Evolutionary conservation across 2,888 invertebrate genomes (phyloP).

Genomic region (Cordilura impudica): DNA sequence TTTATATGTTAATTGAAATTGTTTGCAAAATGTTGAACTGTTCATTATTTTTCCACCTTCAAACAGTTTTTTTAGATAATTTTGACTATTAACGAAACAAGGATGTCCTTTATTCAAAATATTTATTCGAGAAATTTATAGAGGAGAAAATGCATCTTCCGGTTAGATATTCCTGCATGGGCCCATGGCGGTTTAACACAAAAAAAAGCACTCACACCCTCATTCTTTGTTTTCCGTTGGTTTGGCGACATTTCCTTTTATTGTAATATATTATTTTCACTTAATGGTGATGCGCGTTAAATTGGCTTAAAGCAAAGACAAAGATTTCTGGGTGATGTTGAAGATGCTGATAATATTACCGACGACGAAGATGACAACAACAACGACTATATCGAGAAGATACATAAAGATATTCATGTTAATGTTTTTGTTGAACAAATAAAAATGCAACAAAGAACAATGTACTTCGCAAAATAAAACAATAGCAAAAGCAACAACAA

Average conservation of each 20-base stretch:
- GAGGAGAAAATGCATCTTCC: constrained; percentile 43
- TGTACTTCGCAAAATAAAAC: background rate
- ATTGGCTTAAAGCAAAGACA: constrained; percentile 37
- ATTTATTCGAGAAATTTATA: too few species aligned
- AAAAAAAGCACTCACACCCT: background rate
- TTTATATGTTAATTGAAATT: too few species aligned
- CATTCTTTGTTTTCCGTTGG: constrained; percentile 33
- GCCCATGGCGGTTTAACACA: too few species aligned
- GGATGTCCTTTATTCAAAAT: too few species aligned
- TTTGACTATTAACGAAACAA: too few species aligned
- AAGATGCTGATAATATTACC: background rate
- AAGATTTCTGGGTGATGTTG: background rate
- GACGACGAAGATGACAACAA: background rate
- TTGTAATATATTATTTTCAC: constrained; percentile 43
- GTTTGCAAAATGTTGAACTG: too few species aligned
- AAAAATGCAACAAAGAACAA: background rate
- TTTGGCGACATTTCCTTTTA: constrained; percentile 41
- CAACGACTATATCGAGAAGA: background rate
- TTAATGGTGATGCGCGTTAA: constrained; percentile 45
- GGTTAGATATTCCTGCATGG: constrained; percentile 4
- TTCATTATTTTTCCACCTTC: too few species aligned
- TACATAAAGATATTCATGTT: too few species aligned
- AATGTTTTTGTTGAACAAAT: background rate
- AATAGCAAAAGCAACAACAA: background rate
- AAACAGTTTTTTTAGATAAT: too few species aligned